phyloP scores from a whole-genome alignment of 2,888 invertebrate genomes.

The Catocala nupta region DNA sequence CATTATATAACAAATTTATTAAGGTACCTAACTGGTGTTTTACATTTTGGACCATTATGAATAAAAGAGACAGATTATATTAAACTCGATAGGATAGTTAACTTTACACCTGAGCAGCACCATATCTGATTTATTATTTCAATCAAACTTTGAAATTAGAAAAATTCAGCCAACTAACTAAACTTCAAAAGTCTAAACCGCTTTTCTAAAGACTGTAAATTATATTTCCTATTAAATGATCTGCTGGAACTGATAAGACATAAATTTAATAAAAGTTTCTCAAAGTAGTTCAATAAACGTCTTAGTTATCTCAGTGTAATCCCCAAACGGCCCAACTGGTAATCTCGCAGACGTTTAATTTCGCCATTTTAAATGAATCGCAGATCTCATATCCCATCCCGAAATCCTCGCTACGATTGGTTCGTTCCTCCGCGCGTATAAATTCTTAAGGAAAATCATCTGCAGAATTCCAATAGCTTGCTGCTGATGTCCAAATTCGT shows the following conservation, averaged over 20 bases:
- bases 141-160: slow-evolving; percentile 16
- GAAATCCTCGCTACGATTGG: slow-evolving; percentile 66
- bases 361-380: slow-evolving; percentile 77
- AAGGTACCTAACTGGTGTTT: too few relatives aligned
- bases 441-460: slow-evolving; percentile 77
- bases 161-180: slow-evolving; percentile 30
- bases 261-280: slow-evolving; percentile 68
- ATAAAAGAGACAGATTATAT: too few relatives aligned
- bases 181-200: slow-evolving; percentile 41
- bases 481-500: slow-evolving; percentile 80
- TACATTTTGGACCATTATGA: too few relatives aligned
- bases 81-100: too few relatives aligned
- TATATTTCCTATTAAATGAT: slow-evolving; percentile 63
- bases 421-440: slow-evolving; percentile 66
- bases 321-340: slow-evolving; percentile 68
- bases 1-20: too few relatives aligned
- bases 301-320: slow-evolving; percentile 72
- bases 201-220: slow-evolving; percentile 51
- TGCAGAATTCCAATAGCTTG: slow-evolving; percentile 80
- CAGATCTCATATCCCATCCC: slow-evolving; percentile 71
- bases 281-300: slow-evolving; percentile 71
- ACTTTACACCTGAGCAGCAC: background rate
- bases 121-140: slow-evolving; percentile 7
- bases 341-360: slow-evolving; percentile 78
- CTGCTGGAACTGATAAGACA: slow-evolving; percentile 55